A percentile compares a stretch with the other conserved stretches of the same genome.
Conservation (phyloP, 2,113 vertebrate species). For the Trochalopteron elliotii region DNA sequence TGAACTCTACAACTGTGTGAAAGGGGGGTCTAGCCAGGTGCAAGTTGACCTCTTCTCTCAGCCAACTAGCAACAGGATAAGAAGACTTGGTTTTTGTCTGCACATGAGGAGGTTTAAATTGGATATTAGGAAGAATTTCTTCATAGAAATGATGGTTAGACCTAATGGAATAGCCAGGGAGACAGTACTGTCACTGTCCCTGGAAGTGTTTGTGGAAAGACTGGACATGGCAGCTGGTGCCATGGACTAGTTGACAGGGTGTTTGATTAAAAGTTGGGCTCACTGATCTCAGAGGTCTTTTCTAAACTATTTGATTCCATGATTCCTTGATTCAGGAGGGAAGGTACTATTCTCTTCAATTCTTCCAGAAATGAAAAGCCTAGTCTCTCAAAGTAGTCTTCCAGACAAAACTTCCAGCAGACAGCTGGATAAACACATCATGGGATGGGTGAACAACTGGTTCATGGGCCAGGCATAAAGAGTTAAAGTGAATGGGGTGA, state of each 20-base stretch:
- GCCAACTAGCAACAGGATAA: not conserved
- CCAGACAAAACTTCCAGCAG: not conserved
- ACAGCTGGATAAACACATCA: not conserved
- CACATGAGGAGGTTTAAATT: not conserved
- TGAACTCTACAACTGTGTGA: accelerated
- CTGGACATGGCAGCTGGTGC: too few species aligned
- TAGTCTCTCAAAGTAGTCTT: not conserved
- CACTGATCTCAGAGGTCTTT: not conserved
- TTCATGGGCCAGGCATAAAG: accelerated
- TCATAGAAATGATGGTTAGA: not conserved
- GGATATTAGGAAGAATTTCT: not conserved
- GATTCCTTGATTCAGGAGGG: not conserved
- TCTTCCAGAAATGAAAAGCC: not conserved
- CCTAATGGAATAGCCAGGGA: not conserved
- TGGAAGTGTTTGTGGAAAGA: not conserved
- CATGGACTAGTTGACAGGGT: too few species aligned
- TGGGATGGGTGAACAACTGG: not conserved
- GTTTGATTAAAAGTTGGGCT: not conserved
- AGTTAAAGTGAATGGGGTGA: too few species aligned
- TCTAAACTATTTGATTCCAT: not conserved
- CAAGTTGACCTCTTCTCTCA: not conserved
- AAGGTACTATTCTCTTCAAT: not conserved
- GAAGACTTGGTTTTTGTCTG: not conserved
- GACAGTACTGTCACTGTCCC: too few species aligned
- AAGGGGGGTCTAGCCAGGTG: not conserved